Evolutionary conservation across 2,113 vertebrate species (phyloP).

Genomic region (Acinonyx jubatus): DNA sequence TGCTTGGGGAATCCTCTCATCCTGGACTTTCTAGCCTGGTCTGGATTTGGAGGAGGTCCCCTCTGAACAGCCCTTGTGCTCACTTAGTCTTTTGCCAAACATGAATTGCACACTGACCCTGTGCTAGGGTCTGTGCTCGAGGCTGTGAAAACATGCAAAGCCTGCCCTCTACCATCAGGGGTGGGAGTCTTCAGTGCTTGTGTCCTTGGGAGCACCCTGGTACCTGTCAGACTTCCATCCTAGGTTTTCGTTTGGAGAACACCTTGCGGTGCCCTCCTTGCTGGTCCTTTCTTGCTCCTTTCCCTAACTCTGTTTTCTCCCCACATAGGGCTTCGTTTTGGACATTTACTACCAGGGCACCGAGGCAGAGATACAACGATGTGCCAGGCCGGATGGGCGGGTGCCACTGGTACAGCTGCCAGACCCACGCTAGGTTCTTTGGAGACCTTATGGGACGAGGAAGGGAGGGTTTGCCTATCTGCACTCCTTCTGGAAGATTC

Average conservation of each 20-base stretch:
- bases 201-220: no score
- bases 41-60: background rate
- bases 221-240: background rate
- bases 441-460: background rate
- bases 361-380: conserved; percentile 85
- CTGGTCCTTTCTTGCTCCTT: background rate
- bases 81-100: background rate
- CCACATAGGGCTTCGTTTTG: conserved; percentile 87
- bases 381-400: conserved; percentile 86
- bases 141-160: background rate
- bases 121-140: background rate
- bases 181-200: accelerated
- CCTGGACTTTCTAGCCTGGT: background rate
- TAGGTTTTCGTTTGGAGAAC: background rate
- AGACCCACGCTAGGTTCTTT: background rate
- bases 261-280: background rate
- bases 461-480: background rate
- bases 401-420: conserved; percentile 91
- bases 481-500: background rate
- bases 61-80: background rate
- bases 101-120: accelerated
- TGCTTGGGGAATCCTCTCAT: background rate
- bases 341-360: conserved; percentile 93
- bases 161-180: background rate
- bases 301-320: background rate